Conservation (phyloP, 2,113 vertebrate species). For the Bubo blakistoni region DNA sequence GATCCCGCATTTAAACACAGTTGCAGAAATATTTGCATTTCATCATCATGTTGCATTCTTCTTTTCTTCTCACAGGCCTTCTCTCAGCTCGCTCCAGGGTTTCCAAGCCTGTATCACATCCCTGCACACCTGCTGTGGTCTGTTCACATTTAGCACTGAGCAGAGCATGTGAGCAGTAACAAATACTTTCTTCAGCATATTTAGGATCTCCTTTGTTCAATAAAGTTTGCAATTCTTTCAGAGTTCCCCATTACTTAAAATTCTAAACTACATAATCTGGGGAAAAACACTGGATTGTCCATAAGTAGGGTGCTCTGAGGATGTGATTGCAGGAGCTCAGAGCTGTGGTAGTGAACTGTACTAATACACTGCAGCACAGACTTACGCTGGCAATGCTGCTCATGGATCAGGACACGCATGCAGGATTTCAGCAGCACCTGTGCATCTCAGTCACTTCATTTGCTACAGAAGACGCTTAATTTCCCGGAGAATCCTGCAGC, state of each 20-base stretch:
- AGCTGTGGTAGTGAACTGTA: background rate
- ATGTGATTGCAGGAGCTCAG: background rate
- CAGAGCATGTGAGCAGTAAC: background rate
- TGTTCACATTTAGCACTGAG: background rate
- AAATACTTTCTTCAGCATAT: background rate
- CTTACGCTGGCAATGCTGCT: background rate
- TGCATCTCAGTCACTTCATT: background rate
- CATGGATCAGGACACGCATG: background rate
- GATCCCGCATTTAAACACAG: background rate
- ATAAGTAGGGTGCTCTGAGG: background rate
- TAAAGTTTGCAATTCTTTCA: background rate
- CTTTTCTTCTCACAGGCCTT: background rate
- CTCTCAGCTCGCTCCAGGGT: background rate
- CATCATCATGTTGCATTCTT: slow-evolving; percentile 15
- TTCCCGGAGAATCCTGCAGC: background rate
- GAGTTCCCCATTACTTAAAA: background rate
- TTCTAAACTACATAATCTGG: background rate
- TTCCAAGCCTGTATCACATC: slow-evolving; percentile 5
- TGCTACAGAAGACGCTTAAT: background rate
- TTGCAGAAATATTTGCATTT: background rate
- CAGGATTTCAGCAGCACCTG: background rate
- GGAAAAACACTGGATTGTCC: background rate
- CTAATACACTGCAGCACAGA: background rate
- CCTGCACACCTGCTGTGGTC: background rate
- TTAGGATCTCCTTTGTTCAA: background rate